Base-by-base conservation (phyloP, 2,888 invertebrate species). In the Selenia dentaria region DNA sequence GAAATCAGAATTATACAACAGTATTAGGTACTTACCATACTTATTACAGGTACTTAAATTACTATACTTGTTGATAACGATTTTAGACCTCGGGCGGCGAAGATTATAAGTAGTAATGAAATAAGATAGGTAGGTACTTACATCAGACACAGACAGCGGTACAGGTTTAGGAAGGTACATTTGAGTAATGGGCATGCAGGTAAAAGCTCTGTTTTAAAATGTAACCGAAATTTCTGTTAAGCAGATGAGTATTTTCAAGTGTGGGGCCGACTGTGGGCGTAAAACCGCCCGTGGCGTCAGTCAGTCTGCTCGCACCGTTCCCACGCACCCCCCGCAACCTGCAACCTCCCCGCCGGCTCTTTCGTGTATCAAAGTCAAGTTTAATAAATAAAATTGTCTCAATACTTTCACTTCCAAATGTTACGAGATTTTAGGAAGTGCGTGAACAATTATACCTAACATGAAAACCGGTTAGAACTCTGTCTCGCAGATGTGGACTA, bases 201-300 rank as follows among this genome's bases (percentile, higher is more conserved):
- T n/a, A n/a, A n/a, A n/a, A n/a, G n/a, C n/a, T n/a, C n/a, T n/a
- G n/a, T n/a, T n/a, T n/a, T n/a, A n/a, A n/a, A n/a, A n/a, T n/a
- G n/a, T n/a, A n/a, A n/a, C n/a, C n/a, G n/a, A n/a, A n/a, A n/a
- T n/a, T n/a, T n/a, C n/a, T n/a, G n/a, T 4, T 8, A 22, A 22
- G 22, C 8, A 22, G 32, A 32, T 36, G 37, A 43, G 37, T 43
- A 25, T 39, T 28, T 16, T 25, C 18, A 51, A 36, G 53, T 34
- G 51, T 37, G 40, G 42, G 32, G 11, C 42, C 40, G 26, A 31
- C 32, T 26, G 74, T 72, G 69, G 74, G 74, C 70, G 71, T 58
- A 48, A 61, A 68, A 74, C 64, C 68, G 80, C 80, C 79, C 63
- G 73, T 81, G 85, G 88, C 89, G 89, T 83, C 89, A 78, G 67